Percentiles rank a stretch among this genome's conserved stretches.
These are phyloP conservation scores for Adelges cooleyi DNA, from an alignment of 1,140 invertebrate genomes.

Conservation along the genomic window DNA sequence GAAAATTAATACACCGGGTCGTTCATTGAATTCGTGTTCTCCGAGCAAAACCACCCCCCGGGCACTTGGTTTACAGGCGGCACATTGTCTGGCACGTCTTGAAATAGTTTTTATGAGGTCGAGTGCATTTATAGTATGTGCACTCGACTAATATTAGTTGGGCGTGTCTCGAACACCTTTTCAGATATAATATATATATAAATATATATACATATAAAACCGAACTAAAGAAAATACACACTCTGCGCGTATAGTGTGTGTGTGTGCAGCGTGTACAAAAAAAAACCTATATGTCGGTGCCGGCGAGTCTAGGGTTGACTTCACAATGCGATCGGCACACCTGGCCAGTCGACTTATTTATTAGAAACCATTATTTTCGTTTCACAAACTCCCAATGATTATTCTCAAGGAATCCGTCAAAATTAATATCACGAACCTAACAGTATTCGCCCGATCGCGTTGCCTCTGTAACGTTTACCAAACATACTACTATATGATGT, in stretches of 20 bases:
- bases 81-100: slow-evolving; percentile 21
- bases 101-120: slow-evolving; percentile 25
- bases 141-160: neutral
- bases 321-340: slow-evolving; percentile 15
- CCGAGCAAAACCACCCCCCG: neutral
- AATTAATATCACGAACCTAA: too few relatives aligned
- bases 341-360: slow-evolving; percentile 11
- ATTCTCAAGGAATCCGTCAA: too few relatives aligned
- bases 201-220: neutral
- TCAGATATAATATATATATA: neutral
- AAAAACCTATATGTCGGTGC: slow-evolving; percentile 7
- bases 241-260: neutral
- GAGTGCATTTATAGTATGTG: neutral
- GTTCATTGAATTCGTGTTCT: too few relatives aligned
- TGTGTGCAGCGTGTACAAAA: neutral
- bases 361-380: neutral
- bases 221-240: slow-evolving; percentile 1
- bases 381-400: too few relatives aligned
- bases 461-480: too few relatives aligned
- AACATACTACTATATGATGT: too few relatives aligned
- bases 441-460: too few relatives aligned
- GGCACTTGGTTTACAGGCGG: neutral
- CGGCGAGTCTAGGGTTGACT: slow-evolving; percentile 24
- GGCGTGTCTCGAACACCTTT: slow-evolving; percentile 20
- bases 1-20: too few relatives aligned